Percentiles rank a stretch among this genome's conserved stretches.
Conservation (phyloP, 1,140 invertebrate species). For the Daktulosphaira vitifoliae region DNA sequence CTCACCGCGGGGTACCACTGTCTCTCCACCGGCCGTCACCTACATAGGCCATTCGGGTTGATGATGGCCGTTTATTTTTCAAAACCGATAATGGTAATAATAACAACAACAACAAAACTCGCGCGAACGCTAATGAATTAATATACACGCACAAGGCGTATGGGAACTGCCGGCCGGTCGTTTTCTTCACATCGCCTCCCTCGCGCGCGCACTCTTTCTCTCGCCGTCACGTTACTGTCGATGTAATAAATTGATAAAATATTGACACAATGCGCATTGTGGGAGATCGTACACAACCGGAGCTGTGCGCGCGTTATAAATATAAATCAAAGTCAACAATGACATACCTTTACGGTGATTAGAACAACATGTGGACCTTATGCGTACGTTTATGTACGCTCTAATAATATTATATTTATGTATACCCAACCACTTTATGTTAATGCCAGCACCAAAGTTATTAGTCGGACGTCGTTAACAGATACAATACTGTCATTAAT, state of each 20-base stretch:
- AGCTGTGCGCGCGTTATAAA: background rate
- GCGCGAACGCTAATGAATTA: background rate
- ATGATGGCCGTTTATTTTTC: background rate
- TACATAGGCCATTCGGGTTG: background rate
- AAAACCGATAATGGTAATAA: background rate
- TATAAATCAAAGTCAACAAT: conserved; percentile 26
- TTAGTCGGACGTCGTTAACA: too few relatives aligned
- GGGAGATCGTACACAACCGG: background rate
- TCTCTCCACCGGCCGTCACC: background rate
- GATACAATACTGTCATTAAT: too few relatives aligned
- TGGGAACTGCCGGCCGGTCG: background rate
- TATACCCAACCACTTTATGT: too few relatives aligned
- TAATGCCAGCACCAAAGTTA: too few relatives aligned
- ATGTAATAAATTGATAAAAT: background rate
- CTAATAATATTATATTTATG: too few relatives aligned
- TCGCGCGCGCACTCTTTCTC: too few relatives aligned
- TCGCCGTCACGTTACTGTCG: too few relatives aligned
- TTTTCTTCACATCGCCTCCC: too few relatives aligned
- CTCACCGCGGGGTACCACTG: background rate
- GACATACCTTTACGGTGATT: background rate
- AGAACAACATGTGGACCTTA: too few relatives aligned
- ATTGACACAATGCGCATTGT: background rate
- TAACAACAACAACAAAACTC: background rate
- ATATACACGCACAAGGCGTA: background rate
- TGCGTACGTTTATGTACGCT: too few relatives aligned